phyloP scores from a whole-genome alignment of 2,888 invertebrate genomes.

The Sarcophaga subvicina region DNA sequence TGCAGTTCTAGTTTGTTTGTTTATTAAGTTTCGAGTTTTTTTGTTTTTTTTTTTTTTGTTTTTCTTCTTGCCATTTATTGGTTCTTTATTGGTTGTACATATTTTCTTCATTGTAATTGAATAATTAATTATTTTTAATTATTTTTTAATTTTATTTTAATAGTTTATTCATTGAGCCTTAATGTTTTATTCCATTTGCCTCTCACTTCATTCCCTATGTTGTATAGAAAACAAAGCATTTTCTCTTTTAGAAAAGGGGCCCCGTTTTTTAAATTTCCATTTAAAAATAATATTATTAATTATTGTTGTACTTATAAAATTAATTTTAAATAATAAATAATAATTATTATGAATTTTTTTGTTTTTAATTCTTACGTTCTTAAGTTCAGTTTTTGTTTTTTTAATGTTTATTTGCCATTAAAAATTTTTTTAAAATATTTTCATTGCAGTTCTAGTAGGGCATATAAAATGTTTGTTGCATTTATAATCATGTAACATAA shows the following conservation, averaged over 20 bases:
- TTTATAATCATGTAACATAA: constrained; percentile 80
- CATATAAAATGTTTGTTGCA: constrained; percentile 64
- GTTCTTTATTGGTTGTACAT: constrained; percentile 68
- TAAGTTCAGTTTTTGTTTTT: constrained; percentile 7
- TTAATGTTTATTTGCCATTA: neutral
- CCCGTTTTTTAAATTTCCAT: constrained; percentile 1
- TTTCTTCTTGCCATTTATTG: constrained; percentile 60
- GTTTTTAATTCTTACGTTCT: neutral
- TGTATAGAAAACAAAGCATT: neutral
- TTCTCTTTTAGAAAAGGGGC: constrained; percentile 41
- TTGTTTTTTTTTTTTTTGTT: neutral
- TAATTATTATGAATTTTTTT: constrained; percentile 14
- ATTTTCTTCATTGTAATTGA: neutral
- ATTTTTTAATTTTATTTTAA: constrained; percentile 31
- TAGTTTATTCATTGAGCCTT: constrained; percentile 59
- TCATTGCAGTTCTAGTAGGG: constrained; percentile 65
- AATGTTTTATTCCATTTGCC: neutral
- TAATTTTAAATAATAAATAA: constrained; percentile 53
- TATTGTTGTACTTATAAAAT: constrained; percentile 20
- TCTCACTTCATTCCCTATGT: neutral
- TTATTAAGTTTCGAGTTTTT: constrained; percentile 26
- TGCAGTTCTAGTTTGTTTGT: constrained; percentile 67
- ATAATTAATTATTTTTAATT: constrained; percentile 17
- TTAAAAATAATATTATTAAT: constrained; percentile 10
- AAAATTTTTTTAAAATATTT: neutral